phyloP scores from a whole-genome alignment of 2,888 invertebrate species.

The Meliscaeva auricollis region DNA sequence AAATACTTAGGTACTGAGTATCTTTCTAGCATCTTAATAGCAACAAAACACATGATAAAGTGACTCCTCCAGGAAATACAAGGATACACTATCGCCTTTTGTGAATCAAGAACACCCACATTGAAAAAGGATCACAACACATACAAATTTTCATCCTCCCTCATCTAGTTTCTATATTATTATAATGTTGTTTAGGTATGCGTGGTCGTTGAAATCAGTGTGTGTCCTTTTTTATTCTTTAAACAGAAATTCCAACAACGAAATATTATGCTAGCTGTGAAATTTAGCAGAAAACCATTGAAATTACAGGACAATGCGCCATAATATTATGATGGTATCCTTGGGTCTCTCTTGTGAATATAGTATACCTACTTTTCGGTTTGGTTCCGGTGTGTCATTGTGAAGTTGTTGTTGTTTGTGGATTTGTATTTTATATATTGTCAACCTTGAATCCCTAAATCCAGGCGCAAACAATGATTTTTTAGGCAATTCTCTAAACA shows the following conservation, averaged over 20 bases:
- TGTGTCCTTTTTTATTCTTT: slow-evolving; percentile 16
- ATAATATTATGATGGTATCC: slow-evolving; percentile 18
- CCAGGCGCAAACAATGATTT: slow-evolving; percentile 62
- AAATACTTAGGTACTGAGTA: neutral
- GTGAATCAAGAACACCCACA: slow-evolving; percentile 30
- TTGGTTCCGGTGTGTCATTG: slow-evolving; percentile 47
- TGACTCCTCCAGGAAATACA: slow-evolving; percentile 44
- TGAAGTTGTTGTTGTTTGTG: slow-evolving; percentile 27
- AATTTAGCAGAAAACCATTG: slow-evolving; percentile 75
- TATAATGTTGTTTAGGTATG: neutral
- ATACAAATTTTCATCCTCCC: slow-evolving; percentile 10
- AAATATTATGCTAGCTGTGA: slow-evolving; percentile 56
- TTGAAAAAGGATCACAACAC: slow-evolving; percentile 15
- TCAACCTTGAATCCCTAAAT: slow-evolving; percentile 56
- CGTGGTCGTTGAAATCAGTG: slow-evolving; percentile 15
- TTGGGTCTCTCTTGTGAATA: neutral
- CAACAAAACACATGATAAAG: slow-evolving; percentile 66
- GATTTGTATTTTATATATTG: slow-evolving; percentile 37
- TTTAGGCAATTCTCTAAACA: slow-evolving; percentile 62
- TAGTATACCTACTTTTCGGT: slow-evolving; percentile 6
- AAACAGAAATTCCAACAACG: neutral
- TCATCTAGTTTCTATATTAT: neutral
- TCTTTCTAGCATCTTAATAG: slow-evolving; percentile 47
- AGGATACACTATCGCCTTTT: neutral
- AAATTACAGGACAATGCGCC: slow-evolving; percentile 72